Percentiles rank a stretch among this genome's conserved stretches.
Conservation (phyloP, 2,797 vertebrate genomes). For the Acestrorhynchus altus region DNA sequence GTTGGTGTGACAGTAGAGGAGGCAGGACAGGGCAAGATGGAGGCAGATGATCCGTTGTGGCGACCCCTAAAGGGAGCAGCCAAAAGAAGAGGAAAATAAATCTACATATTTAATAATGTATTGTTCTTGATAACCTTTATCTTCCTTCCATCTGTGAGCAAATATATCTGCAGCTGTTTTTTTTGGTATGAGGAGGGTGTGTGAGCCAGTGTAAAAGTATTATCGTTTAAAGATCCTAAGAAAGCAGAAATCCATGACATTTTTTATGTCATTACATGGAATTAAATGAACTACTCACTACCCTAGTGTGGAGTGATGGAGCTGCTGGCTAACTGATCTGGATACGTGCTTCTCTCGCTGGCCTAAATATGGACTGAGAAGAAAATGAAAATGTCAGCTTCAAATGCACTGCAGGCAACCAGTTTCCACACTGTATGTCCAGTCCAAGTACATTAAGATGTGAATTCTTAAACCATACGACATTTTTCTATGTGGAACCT, state of each 20-base stretch:
- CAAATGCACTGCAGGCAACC: background rate
- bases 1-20: no score
- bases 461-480: background rate
- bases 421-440: background rate
- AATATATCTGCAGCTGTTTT: no score
- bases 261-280: background rate
- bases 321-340: background rate
- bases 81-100: no score
- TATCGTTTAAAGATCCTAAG: background rate
- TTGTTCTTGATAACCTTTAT: no score
- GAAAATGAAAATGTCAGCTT: conserved; percentile 15
- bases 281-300: background rate
- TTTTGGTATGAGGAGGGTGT: no score
- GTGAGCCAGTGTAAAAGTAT: background rate
- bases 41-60: no score
- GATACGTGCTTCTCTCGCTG: background rate
- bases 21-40: no score
- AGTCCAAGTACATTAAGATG: background rate
- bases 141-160: no score
- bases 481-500: background rate
- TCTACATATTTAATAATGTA: no score
- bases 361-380: conserved; percentile 4
- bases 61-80: no score
- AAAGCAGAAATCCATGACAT: no score
- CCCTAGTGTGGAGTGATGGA: background rate